Base-by-base conservation (phyloP, 2,113 vertebrate species). In the Pycnonotus jocosus region DNA sequence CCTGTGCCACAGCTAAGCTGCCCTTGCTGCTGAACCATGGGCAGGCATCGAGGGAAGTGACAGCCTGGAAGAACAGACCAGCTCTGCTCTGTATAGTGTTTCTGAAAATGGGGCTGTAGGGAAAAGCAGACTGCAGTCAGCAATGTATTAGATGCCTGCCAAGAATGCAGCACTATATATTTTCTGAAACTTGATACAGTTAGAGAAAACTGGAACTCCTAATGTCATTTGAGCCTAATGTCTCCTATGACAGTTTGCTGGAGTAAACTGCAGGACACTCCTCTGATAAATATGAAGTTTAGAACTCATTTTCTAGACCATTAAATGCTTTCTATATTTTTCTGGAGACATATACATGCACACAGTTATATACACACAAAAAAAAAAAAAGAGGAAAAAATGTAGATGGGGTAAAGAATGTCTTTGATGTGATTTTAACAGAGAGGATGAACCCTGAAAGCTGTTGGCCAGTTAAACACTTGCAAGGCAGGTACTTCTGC, bases 341-440 rank as follows among this genome's bases (percentile, higher is more conserved):
- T 42, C 2, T 0, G 0, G 17, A 12, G 7, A 64, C 7, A 37
- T 62, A 38, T 28, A 28, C 0, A 0, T 5, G 15, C 4, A 25
- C 15, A 33, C 1, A 15, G 31, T 33, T 38, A 45, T 33, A 54
- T 9, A 31, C 24, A 18, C 2, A 12, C 27, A 61, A 44, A 54
- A 81, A 25, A 25, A 37, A 42, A 15, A 53, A 17, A 13, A 23
- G 6, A 16, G 6, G 23, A 45, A 72, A 81, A 88, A 30, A 62
- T 0, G 4, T 17, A 91, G 40, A 40, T 4, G 2, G 13, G 5
- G 16, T 48, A 21, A 92, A 69, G 33, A 74, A 44, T 27, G 12
- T 47, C 24, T 73, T 74, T 77, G 48, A 53, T 64, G 23, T 30
- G 4, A 60, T 83, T 84, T 73, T 72, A 91, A 61, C 3, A 40